A percentile compares a stretch with the other conserved stretches of the same genome.
phyloP scores from a whole-genome alignment of 2,113 vertebrate species.

The Pheucticus melanocephalus region DNA sequence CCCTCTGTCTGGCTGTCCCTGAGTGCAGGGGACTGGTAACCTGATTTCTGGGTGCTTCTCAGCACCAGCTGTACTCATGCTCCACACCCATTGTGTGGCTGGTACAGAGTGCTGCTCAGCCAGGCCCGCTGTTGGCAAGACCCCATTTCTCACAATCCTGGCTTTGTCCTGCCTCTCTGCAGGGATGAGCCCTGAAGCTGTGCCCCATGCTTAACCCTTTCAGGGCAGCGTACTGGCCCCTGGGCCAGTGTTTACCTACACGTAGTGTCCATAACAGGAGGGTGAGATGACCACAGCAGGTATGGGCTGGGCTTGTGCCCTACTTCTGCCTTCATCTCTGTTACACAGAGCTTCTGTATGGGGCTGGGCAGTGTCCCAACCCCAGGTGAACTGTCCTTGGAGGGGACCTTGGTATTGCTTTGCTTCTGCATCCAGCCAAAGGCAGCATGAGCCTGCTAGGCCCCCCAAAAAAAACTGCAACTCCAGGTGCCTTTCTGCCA shows the following conservation, averaged over 20 bases:
- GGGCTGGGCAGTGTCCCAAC: neutral
- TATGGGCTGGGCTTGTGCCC: fast-evolving
- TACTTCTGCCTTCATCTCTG: neutral
- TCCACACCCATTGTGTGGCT: slow-evolving; percentile 23
- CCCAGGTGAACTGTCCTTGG: neutral
- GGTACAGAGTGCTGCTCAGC: neutral
- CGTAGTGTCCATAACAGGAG: fast-evolving
- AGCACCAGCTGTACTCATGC: neutral
- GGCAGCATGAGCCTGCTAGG: neutral
- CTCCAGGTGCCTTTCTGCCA: neutral
- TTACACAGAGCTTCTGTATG: neutral
- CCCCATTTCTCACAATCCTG: slow-evolving; percentile 59
- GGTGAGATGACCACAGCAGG: neutral
- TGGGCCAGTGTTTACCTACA: neutral
- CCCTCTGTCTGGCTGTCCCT: neutral
- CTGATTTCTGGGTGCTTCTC: neutral
- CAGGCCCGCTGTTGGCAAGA: neutral
- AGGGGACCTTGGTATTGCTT: neutral
- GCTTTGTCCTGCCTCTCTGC: slow-evolving; percentile 58
- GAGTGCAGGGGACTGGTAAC: neutral
- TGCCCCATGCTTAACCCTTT: slow-evolving; percentile 42
- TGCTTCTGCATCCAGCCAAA: neutral
- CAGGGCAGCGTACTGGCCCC: fast-evolving
- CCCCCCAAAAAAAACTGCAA: neutral
- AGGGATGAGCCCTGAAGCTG: slow-evolving; percentile 18